Conservation (phyloP, 2,797 vertebrate species). For the Euthynnus affinis region DNA sequence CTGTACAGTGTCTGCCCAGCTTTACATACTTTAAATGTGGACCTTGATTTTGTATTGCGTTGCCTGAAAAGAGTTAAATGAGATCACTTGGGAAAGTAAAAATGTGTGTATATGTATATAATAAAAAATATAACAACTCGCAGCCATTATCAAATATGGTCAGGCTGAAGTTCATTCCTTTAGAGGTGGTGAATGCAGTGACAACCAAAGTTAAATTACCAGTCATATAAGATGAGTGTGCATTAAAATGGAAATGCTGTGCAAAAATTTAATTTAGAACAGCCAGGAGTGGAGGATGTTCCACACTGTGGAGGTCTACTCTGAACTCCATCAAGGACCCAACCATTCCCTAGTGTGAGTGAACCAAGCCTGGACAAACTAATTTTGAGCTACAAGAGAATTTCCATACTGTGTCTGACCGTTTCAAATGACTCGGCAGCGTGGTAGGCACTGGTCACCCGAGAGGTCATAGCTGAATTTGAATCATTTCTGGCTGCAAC, state of each 20-base stretch:
- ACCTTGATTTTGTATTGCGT: too few relatives aligned
- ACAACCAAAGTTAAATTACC: slow-evolving; percentile 31
- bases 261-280: slow-evolving; percentile 46
- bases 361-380: slow-evolving; percentile 33
- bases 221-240: slow-evolving; percentile 18
- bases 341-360: slow-evolving; percentile 18
- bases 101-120: too few relatives aligned
- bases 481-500: slow-evolving; percentile 4
- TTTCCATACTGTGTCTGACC: slow-evolving; percentile 42
- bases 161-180: background rate
- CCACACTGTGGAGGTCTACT: slow-evolving; percentile 35
- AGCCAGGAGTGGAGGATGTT: slow-evolving; percentile 44
- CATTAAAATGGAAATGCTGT: slow-evolving; percentile 50
- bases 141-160: slow-evolving; percentile 12
- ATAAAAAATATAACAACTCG: background rate
- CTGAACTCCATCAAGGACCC: slow-evolving; percentile 39
- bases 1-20: too few relatives aligned
- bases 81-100: too few relatives aligned
- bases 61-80: too few relatives aligned
- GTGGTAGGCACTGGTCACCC: slow-evolving; percentile 31
- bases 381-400: slow-evolving; percentile 53
- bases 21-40: too few relatives aligned
- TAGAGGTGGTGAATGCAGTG: slow-evolving; percentile 14
- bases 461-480: slow-evolving; percentile 34
- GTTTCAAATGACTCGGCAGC: slow-evolving; percentile 50